Conservation (phyloP, 1,140 invertebrate genomes). For the Scylla paramamosain region DNA sequence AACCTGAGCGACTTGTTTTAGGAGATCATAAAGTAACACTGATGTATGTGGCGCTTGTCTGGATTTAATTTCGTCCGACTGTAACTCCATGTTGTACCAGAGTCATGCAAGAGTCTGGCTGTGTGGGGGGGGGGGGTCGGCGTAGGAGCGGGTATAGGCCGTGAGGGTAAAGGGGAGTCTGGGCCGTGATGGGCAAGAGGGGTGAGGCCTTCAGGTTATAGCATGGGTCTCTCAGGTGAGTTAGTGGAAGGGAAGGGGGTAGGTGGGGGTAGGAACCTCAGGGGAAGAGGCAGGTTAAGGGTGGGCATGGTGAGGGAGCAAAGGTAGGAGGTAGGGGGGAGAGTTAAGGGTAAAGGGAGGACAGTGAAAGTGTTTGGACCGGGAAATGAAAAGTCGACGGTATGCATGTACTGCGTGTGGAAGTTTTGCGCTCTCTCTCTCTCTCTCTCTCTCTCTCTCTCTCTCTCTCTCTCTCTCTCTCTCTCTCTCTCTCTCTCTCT, state of each 20-base stretch:
- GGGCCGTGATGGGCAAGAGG: background rate
- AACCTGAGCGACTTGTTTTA: background rate
- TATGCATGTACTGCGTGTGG: no score
- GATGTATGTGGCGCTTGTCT: background rate
- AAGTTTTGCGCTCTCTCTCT: no score
- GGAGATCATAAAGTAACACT: background rate
- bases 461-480: no score
- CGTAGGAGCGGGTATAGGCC: background rate
- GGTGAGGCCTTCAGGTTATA: background rate
- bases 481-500: no score
- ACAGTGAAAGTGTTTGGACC: background rate
- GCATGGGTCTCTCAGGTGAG: background rate
- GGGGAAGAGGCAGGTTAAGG: background rate
- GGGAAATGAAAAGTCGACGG: no score
- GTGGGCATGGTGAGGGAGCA: background rate
- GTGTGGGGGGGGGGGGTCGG: background rate
- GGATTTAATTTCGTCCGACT: constrained; percentile 13
- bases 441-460: no score
- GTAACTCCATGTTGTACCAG: background rate
- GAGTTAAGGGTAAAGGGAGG: background rate
- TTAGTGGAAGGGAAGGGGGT: background rate
- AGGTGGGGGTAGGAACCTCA: background rate
- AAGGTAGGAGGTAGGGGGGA: background rate
- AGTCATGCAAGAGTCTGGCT: background rate
- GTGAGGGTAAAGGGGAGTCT: background rate